phyloP scores from a whole-genome alignment of 64 coral and sea anemone species.

The Pachyseris speciosa region DNA sequence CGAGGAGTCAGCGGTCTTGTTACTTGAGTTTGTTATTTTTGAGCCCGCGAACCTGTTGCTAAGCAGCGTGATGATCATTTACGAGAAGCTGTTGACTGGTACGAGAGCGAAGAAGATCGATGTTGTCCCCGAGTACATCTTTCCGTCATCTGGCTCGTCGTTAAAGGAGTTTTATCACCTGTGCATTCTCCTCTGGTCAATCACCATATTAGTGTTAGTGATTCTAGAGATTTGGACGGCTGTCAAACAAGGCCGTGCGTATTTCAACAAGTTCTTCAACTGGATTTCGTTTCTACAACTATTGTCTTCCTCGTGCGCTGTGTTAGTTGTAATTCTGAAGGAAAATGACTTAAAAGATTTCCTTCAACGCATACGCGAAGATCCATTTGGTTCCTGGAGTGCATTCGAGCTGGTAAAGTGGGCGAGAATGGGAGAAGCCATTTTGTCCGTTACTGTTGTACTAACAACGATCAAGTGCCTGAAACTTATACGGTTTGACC shows the following conservation, averaged over 20 bases:
- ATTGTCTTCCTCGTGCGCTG: slow-evolving; percentile 30
- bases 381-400: slow-evolving; percentile 65
- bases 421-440: slow-evolving; percentile 32
- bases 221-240: slow-evolving; percentile 33
- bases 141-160: slow-evolving; percentile 16
- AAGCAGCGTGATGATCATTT: slow-evolving; percentile 44
- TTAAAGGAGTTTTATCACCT: slow-evolving; percentile 6
- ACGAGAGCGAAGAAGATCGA: slow-evolving; percentile 16
- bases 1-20: slow-evolving; percentile 25
- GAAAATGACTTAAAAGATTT: slow-evolving; percentile 46
- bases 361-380: slow-evolving; percentile 50
- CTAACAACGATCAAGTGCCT: slow-evolving; percentile 65
- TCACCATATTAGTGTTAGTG: slow-evolving; percentile 42
- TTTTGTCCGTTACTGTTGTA: slow-evolving; percentile 64
- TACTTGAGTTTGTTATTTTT: slow-evolving; percentile 75
- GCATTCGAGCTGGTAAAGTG: slow-evolving; percentile 46
- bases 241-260: background rate
- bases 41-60: slow-evolving; percentile 64
- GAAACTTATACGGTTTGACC: slow-evolving; percentile 66
- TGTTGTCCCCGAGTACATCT: slow-evolving; percentile 56
- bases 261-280: slow-evolving; percentile 68
- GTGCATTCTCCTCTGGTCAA: slow-evolving; percentile 64
- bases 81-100: slow-evolving; percentile 46
- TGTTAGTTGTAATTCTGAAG: slow-evolving; percentile 49
- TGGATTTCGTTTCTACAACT: slow-evolving; percentile 69